phyloP scores from a whole-genome alignment of 2,113 vertebrate species.

The Microcebus griseorufus region DNA sequence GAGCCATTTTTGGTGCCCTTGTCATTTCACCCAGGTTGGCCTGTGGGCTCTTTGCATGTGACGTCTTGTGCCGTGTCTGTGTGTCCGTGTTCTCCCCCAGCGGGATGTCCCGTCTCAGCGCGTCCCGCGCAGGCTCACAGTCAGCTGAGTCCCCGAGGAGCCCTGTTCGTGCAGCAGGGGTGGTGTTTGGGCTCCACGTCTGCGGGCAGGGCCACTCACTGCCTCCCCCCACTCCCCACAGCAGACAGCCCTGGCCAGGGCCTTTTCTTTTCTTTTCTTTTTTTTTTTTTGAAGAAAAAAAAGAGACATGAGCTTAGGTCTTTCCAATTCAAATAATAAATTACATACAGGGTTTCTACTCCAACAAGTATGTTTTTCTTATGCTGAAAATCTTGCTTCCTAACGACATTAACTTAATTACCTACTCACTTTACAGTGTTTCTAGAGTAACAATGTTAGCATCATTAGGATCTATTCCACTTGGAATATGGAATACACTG shows the following conservation, averaged over 20 bases:
- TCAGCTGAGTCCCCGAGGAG: background rate
- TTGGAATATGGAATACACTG: background rate
- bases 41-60: background rate
- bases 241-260: background rate
- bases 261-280: too few species aligned
- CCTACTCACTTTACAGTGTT: background rate
- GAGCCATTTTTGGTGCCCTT: background rate
- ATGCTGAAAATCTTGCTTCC: background rate
- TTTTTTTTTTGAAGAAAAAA: background rate
- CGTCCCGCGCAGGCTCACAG: background rate
- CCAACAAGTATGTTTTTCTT: background rate
- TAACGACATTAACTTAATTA: background rate
- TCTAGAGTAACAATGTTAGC: background rate
- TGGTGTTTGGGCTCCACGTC: too few species aligned
- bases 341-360: background rate
- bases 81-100: background rate
- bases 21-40: background rate
- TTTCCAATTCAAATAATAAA: background rate
- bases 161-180: accelerated
- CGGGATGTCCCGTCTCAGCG: background rate
- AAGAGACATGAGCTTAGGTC: background rate
- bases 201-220: accelerated
- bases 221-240: background rate
- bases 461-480: background rate
- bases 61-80: background rate